A percentile compares a stretch with the other conserved stretches of the same genome.
These are phyloP conservation scores for Tragelaphus imberbis DNA, from an alignment of 2,113 vertebrate species.

Conservation along the genomic window DNA sequence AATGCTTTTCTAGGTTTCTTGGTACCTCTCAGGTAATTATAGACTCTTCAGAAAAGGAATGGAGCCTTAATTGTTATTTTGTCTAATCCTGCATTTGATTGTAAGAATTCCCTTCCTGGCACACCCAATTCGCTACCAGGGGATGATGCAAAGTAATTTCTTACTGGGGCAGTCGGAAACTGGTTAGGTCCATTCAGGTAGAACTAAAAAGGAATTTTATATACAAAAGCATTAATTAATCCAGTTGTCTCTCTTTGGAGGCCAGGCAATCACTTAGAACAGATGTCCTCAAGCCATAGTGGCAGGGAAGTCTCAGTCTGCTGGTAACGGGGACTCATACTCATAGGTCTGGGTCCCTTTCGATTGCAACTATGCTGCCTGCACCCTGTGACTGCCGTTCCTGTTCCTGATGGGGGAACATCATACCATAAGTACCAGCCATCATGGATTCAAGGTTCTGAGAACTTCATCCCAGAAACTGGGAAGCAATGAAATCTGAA, in stretches of 20 bases:
- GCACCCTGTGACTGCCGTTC: background rate
- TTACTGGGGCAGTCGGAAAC: background rate
- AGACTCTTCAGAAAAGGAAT: background rate
- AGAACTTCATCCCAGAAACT: background rate
- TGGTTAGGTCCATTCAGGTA: background rate
- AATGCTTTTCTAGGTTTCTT: background rate
- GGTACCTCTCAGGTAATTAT: background rate
- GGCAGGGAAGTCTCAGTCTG: background rate
- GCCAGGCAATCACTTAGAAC: background rate
- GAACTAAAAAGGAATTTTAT: background rate
- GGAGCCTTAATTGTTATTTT: background rate
- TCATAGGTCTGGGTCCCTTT: background rate
- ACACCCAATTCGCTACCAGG: background rate
- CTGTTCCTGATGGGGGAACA: background rate
- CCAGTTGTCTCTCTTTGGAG: background rate
- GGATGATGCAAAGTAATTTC: background rate
- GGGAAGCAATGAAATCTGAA: background rate
- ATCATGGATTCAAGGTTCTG: background rate
- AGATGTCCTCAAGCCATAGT: background rate
- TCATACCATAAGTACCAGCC: background rate
- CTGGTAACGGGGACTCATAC: background rate
- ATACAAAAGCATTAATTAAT: background rate
- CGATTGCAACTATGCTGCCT: background rate
- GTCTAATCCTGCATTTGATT: background rate
- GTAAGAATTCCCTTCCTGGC: background rate